phyloP scores from a whole-genome alignment of 2,113 vertebrate species.

The Trematomus loennbergii region DNA sequence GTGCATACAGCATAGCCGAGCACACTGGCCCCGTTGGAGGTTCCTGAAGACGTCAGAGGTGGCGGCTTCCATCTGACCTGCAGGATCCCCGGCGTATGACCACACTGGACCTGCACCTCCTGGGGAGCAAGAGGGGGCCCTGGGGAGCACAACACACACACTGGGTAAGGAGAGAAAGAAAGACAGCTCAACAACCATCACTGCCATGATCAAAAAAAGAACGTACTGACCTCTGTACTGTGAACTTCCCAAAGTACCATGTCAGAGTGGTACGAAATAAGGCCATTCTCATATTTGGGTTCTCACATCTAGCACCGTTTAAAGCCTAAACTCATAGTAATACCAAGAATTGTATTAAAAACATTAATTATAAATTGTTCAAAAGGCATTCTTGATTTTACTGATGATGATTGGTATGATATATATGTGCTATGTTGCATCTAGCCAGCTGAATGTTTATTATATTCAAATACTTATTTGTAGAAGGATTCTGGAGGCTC shows the following conservation, averaged over 20 bases:
- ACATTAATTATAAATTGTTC: background rate
- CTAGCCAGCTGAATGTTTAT: background rate
- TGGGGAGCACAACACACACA: conserved; percentile 69
- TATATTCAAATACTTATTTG: background rate
- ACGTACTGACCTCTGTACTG: conserved; percentile 40
- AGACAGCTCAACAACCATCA: conserved; percentile 28
- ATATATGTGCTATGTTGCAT: background rate
- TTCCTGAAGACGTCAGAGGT: conserved; percentile 87
- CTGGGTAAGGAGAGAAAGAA: conserved; percentile 40
- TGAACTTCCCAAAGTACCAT: conserved; percentile 7
- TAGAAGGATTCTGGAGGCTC: background rate
- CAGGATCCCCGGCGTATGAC: conserved; percentile 85
- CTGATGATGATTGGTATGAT: background rate
- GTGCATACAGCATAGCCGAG: conserved; percentile 95
- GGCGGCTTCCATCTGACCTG: conserved; percentile 95
- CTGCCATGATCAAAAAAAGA: conserved; percentile 26
- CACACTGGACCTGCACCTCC: conserved; percentile 89
- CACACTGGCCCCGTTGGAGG: conserved; percentile 94
- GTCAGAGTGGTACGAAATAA: conserved; percentile 15
- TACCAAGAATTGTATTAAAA: background rate
- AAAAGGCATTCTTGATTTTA: conserved; percentile 4
- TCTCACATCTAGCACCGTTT: background rate
- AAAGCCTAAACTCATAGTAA: background rate
- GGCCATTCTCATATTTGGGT: background rate
- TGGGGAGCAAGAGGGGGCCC: conserved; percentile 94